Evolutionary conservation across 2,888 invertebrate species (phyloP), one percentile per base, ranked within the genome.

Genomic region (Drosophila pseudotakahashii): DNA sequence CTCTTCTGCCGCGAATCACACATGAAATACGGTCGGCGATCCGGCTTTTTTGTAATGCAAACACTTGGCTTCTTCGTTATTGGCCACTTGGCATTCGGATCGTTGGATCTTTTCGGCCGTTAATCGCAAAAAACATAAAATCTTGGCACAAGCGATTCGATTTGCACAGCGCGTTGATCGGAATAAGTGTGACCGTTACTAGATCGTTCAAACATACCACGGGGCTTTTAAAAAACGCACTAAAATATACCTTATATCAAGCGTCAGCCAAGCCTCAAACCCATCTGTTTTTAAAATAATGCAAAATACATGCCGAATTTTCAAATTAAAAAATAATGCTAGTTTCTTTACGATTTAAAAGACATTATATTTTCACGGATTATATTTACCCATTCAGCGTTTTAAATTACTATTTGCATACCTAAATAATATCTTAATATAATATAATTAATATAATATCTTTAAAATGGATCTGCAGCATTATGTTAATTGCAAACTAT

Each of bases 1-100:
- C 75, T 88, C 52, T 59, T 64, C 52, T 36, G 36, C 73, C 77
- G 70, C 75, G 73, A 77, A 63, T 75, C 63, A 77, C 61, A 77
- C 75, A 73, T 75, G 57, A 66, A 85, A 66, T 60, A 50, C 19
- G 41, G 36, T 32, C 60, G 54, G 52, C 48, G 58, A 7, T 32
- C 19, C 37, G 48, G 32, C 36, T 68, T 42, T n/a, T 42, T 36
- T 53, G 59, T 47, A 53, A 30, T 14, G 16, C 44, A 44, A 44
- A 45, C 23, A 52, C 68, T 68, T 66, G 59, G 41, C 45, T 23
- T 19, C 26, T 47, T 52, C 47, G 63, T 26, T 70, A 53, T 66
- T 26, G 26, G 52, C 53, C 57, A 66, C 58, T 77, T 71, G 77
- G 53, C 80, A 73, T 67, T 62, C 57, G 70, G 55, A 66, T 81